phyloP scores from a whole-genome alignment of 2,888 invertebrate genomes.

The Choreutis nemorana region DNA sequence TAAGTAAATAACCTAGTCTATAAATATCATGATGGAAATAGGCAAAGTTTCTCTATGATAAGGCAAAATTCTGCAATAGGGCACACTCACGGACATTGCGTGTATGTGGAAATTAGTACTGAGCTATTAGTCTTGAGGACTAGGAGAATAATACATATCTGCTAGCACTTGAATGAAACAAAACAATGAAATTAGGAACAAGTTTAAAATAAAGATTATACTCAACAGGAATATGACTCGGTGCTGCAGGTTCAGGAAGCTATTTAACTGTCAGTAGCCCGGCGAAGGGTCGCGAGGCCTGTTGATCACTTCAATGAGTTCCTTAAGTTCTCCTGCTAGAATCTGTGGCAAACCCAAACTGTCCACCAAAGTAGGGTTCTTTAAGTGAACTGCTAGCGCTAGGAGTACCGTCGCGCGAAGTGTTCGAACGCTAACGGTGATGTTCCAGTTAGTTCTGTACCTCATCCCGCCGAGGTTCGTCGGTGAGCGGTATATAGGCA shows the following conservation, averaged over 20 bases:
- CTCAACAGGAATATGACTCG: background rate
- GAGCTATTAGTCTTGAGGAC: too few relatives aligned
- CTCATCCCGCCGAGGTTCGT: slow-evolving; percentile 28
- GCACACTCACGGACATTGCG: too few relatives aligned
- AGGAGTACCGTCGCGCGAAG: slow-evolving; percentile 52
- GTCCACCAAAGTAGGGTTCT: slow-evolving; percentile 26
- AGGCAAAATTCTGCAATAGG: too few relatives aligned
- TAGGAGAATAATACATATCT: too few relatives aligned
- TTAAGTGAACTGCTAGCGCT: slow-evolving; percentile 38
- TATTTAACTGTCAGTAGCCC: too few relatives aligned
- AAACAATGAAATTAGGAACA: background rate
- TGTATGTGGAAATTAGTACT: too few relatives aligned
- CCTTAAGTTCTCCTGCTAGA: slow-evolving; percentile 37
- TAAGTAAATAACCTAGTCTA: too few relatives aligned
- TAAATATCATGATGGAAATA: too few relatives aligned
- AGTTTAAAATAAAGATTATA: background rate
- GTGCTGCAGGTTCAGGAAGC: too few relatives aligned
- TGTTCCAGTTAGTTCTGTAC: slow-evolving; percentile 50
- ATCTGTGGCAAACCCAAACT: slow-evolving; percentile 44
- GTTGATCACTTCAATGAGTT: slow-evolving; percentile 14
- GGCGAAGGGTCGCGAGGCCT: too few relatives aligned
- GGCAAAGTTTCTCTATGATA: too few relatives aligned
- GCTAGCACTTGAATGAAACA: background rate
- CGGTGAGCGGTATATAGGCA: slow-evolving; percentile 51
- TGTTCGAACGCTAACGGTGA: slow-evolving; percentile 60